These are phyloP conservation scores for Zygogramma bicolorata DNA, from an alignment of 2,888 invertebrate species.

Conservation along the genomic window DNA sequence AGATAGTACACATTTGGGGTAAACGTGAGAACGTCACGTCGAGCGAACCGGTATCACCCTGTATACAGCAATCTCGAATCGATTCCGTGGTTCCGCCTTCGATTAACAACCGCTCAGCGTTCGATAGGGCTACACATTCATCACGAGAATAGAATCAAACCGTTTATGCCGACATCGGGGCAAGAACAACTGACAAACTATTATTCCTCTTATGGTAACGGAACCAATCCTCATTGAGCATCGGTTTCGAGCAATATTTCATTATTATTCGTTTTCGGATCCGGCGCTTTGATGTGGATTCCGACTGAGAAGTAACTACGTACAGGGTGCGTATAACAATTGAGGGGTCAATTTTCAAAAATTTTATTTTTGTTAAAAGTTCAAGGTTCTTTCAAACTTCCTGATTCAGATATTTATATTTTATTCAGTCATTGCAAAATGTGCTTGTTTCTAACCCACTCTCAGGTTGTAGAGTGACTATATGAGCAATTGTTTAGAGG, in stretches of 20 bases:
- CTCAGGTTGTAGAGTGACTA: too few species aligned
- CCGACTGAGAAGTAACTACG: background rate
- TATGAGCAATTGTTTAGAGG: too few species aligned
- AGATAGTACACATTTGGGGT: background rate
- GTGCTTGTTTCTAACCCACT: too few species aligned
- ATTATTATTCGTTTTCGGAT: background rate
- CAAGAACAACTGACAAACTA: slow-evolving; percentile 5
- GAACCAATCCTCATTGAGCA: background rate
- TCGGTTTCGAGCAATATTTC: background rate
- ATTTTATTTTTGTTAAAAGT: too few species aligned
- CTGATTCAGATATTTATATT: too few species aligned
- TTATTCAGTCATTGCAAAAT: too few species aligned
- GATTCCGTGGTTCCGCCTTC: background rate
- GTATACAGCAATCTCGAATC: background rate
- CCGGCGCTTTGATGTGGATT: background rate
- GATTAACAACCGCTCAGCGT: background rate
- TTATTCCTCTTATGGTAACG: slow-evolving; percentile 10
- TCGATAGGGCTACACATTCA: background rate
- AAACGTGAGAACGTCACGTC: too few species aligned
- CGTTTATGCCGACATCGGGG: slow-evolving; percentile 1
- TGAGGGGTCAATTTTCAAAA: too few species aligned
- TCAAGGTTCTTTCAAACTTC: too few species aligned
- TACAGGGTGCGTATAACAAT: background rate
- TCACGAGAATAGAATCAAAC: slow-evolving; percentile 5
- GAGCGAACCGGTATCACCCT: background rate